Conservation (phyloP, 2,113 vertebrate species). For the Gnathonemus longibarbis region DNA sequence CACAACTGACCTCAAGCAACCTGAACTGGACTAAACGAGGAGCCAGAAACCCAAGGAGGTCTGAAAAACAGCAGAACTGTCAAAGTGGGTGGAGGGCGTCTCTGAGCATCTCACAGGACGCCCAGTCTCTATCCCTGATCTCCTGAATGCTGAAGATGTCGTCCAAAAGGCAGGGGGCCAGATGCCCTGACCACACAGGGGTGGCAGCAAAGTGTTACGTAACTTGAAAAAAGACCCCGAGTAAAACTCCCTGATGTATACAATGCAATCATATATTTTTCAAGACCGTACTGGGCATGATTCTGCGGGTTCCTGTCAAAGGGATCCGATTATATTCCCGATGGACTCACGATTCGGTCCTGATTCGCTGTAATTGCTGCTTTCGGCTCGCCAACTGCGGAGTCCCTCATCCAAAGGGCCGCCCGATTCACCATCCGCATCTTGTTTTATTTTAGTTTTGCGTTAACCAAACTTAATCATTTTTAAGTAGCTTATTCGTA, state of each 20-base stretch:
- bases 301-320: constrained; percentile 54
- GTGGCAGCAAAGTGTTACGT: background rate
- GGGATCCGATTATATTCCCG: constrained; percentile 45
- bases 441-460: background rate
- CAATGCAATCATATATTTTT: constrained; percentile 34
- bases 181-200: constrained; percentile 19
- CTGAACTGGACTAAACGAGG: background rate
- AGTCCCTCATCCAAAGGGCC: background rate
- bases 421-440: background rate
- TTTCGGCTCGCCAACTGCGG: background rate
- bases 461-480: background rate
- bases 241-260: background rate
- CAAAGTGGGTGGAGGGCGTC: constrained; percentile 27
- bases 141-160: constrained; percentile 28
- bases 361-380: constrained; percentile 33
- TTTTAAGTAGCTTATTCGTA: background rate
- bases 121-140: constrained; percentile 35
- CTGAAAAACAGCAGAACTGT: background rate
- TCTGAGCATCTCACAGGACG: constrained; percentile 23
- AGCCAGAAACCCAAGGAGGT: background rate
- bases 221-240: background rate
- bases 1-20: background rate
- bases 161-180: constrained; percentile 36
- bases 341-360: constrained; percentile 55
- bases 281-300: constrained; percentile 52